phyloP scores from a whole-genome alignment of 37 sponge, comb jelly and placozoan genomes.

The Tethya wilhelma region DNA sequence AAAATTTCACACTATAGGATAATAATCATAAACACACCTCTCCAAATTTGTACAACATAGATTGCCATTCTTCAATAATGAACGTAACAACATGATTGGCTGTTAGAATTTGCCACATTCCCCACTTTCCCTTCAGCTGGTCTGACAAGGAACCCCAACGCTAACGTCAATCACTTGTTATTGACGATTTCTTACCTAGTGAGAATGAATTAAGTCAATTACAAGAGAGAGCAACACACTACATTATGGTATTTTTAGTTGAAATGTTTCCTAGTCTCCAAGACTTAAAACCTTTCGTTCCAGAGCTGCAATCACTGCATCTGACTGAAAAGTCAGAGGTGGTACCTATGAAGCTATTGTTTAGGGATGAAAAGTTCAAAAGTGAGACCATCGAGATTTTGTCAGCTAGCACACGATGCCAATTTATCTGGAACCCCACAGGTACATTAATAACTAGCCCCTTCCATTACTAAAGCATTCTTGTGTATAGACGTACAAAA shows the following conservation, averaged over 20 bases:
- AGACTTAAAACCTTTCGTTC: neutral
- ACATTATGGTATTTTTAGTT: slow-evolving; percentile 24
- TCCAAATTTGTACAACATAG: too few species aligned
- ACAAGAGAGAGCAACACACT: neutral
- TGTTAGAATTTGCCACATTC: neutral
- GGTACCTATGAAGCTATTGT: slow-evolving; percentile 30
- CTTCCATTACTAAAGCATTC: too few species aligned
- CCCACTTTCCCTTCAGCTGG: neutral
- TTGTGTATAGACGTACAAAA: too few species aligned
- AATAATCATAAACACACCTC: too few species aligned
- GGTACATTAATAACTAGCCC: too few species aligned
- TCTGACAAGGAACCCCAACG: slow-evolving; percentile 4
- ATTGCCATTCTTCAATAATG: too few species aligned
- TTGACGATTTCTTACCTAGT: too few species aligned
- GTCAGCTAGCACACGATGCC: neutral
- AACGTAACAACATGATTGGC: too few species aligned
- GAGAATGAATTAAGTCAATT: neutral
- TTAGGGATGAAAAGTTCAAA: slow-evolving; percentile 29
- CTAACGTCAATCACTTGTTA: neutral
- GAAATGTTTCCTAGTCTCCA: neutral
- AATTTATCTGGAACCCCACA: too few species aligned
- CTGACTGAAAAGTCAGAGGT: neutral
- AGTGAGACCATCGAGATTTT: slow-evolving; percentile 37
- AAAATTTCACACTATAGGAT: too few species aligned
- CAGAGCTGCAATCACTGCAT: neutral